Evolutionary conservation across 2,113 vertebrate genomes (phyloP).

Genomic region (Excalfactoria chinensis): DNA sequence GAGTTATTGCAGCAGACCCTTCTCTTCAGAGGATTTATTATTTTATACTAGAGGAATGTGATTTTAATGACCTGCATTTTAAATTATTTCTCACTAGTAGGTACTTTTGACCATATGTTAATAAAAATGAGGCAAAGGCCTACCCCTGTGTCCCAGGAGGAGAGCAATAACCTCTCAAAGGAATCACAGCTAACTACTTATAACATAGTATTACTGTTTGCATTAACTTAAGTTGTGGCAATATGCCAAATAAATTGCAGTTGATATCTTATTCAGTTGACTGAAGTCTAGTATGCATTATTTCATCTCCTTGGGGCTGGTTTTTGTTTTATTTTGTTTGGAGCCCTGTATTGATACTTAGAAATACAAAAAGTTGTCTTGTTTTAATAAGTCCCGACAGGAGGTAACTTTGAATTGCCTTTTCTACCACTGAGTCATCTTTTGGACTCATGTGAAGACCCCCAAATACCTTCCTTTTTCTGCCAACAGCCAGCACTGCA

Average conservation of each 20-base stretch:
- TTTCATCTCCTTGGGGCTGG: not conserved
- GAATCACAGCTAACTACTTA: not conserved
- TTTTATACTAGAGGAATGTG: slow-evolving; percentile 13
- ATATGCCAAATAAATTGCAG: slow-evolving; percentile 5
- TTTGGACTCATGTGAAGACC: not conserved
- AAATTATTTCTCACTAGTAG: slow-evolving; percentile 47
- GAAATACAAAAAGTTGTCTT: not conserved
- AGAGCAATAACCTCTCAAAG: not conserved
- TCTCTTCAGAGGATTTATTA: slow-evolving; percentile 53
- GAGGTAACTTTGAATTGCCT: not conserved
- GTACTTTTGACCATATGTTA: not conserved
- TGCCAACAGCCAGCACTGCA: not conserved
- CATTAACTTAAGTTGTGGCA: not conserved
- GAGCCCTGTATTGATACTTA: not conserved
- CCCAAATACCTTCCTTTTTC: not conserved
- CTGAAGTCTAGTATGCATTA: not conserved
- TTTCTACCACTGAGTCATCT: not conserved
- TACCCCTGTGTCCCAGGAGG: not conserved
- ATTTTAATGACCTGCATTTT: slow-evolving; percentile 35
- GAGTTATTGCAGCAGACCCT: not conserved
- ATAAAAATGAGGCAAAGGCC: slow-evolving; percentile 37
- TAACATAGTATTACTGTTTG: not conserved
- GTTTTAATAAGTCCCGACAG: not conserved
- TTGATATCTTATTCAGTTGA: not conserved
- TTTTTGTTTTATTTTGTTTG: not conserved